Percentiles rank a stretch among this genome's conserved stretches.
Conservation (phyloP, 2,888 invertebrate species). For the Sarcophaga caerulescens region DNA sequence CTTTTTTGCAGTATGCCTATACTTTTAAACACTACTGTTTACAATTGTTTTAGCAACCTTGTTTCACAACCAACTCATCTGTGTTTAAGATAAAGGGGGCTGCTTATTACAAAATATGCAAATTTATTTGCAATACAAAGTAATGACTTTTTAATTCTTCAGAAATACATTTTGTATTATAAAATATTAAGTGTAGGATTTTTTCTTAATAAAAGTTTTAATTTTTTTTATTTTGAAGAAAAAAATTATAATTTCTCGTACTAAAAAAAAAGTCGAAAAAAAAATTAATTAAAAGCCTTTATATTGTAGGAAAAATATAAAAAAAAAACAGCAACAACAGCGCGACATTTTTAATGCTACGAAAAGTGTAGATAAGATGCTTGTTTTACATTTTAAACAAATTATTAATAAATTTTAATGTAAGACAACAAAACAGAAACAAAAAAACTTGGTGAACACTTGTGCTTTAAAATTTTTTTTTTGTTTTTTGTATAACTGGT, state of each 20-base stretch:
- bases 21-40: neutral
- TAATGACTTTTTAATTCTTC: neutral
- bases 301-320: conserved; percentile 1
- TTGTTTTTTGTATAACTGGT: conserved; percentile 42
- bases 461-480: conserved; percentile 27
- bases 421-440: neutral
- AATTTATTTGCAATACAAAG: neutral
- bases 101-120: neutral
- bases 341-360: conserved; percentile 49
- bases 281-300: conserved; percentile 45
- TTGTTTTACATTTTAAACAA: conserved; percentile 58
- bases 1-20: neutral
- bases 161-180: neutral
- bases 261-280: neutral
- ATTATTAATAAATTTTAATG: conserved; percentile 30
- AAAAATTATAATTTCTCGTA: neutral
- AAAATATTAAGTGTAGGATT: conserved; percentile 38
- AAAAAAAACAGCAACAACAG: conserved; percentile 7
- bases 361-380: conserved; percentile 60
- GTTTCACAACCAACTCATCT: neutral
- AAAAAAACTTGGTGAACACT: conserved; percentile 44
- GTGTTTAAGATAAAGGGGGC: neutral
- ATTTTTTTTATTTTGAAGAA: conserved; percentile 4
- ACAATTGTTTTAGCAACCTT: neutral
- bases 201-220: conserved; percentile 3